These are phyloP conservation scores for Ethmia dodecea DNA, from an alignment of 2,888 invertebrate genomes.

Conservation along the genomic window DNA sequence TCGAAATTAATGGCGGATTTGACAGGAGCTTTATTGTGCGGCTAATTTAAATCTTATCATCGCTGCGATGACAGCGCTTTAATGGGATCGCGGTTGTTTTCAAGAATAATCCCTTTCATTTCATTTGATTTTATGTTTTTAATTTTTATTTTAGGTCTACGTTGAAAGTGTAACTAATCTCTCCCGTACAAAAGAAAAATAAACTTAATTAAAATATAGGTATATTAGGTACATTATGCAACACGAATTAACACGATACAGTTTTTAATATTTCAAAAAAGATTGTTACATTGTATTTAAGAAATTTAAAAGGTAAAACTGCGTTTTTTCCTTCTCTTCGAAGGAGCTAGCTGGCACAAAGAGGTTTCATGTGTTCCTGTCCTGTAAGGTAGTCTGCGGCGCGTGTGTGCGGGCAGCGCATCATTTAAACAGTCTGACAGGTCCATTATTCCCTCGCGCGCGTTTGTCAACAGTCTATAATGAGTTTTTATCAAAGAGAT, in stretches of 20 bases:
- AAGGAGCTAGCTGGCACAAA: too few relatives aligned
- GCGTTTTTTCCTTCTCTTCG: too few relatives aligned
- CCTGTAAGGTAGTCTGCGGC: constrained; percentile 2
- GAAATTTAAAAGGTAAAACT: too few relatives aligned
- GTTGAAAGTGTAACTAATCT: too few relatives aligned
- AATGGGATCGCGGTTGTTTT: constrained; percentile 69
- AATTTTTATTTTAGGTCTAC: constrained; percentile 15
- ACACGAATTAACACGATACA: too few relatives aligned
- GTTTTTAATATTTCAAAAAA: too few relatives aligned
- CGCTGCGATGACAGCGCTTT: constrained; percentile 71
- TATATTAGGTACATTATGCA: too few relatives aligned
- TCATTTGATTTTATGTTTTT: constrained; percentile 37
- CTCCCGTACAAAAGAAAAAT: too few relatives aligned
- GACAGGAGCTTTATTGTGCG: constrained; percentile 74
- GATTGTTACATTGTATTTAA: too few relatives aligned
- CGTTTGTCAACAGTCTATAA: constrained; percentile 9
- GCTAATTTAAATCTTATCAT: constrained; percentile 77
- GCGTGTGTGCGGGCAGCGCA: constrained; percentile 6
- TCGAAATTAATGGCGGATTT: constrained; percentile 73
- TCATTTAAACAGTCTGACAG: constrained; percentile 19
- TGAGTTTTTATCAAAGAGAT: constrained; percentile 6
- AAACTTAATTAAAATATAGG: too few relatives aligned
- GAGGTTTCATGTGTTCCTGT: neutral
- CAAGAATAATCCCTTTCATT: constrained; percentile 57
- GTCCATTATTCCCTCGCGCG: constrained; percentile 13